A percentile compares a stretch with the other conserved stretches of the same genome.
phyloP scores from a whole-genome alignment of 2,113 vertebrate genomes.

The Burhinus oedicnemus region DNA sequence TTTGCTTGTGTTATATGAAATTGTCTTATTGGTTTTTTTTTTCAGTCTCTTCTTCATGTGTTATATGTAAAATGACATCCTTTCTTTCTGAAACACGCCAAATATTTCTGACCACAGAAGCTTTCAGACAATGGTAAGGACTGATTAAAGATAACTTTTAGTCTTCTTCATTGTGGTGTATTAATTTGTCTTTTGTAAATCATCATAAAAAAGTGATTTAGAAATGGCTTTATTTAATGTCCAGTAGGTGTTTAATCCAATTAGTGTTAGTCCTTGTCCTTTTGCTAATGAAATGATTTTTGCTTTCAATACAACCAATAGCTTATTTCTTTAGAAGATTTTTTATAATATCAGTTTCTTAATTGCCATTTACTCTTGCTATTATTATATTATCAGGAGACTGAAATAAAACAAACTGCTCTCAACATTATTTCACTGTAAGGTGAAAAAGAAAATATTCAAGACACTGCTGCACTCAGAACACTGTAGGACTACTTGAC shows the following conservation, averaged over 20 bases:
- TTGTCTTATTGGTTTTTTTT: neutral
- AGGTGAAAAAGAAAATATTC: neutral
- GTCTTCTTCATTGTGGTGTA: neutral
- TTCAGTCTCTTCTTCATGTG: neutral
- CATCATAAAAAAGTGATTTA: neutral
- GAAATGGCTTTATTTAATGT: neutral
- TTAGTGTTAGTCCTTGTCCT: neutral
- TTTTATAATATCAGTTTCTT: neutral
- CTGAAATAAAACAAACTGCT: neutral
- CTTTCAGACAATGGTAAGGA: neutral
- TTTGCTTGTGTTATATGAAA: neutral
- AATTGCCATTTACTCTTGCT: constrained; percentile 19
- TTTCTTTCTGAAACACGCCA: neutral
- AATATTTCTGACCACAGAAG: neutral
- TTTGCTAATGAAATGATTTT: neutral
- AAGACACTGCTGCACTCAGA: neutral
- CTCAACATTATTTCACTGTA: neutral
- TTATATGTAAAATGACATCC: neutral
- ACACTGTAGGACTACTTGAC: neutral
- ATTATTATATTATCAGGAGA: neutral
- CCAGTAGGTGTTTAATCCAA: neutral
- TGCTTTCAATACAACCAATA: neutral
- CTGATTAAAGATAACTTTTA: neutral
- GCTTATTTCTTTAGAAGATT: neutral
- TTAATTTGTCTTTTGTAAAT: neutral